Evolutionary conservation across 2,797 vertebrate genomes (phyloP).

Genomic region (Squalus acanthias): DNA sequence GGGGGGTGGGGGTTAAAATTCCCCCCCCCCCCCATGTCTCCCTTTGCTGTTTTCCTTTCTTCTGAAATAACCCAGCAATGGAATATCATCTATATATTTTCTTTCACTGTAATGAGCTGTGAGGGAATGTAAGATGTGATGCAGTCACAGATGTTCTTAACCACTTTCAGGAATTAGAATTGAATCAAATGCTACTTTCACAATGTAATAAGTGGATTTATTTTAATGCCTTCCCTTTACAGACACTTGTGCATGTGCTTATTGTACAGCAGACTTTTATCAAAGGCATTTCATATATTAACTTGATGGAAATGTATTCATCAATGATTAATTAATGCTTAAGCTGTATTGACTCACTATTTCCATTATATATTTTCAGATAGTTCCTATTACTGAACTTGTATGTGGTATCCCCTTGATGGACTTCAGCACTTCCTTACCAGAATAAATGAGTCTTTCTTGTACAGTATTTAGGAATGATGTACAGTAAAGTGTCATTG

Average conservation of each 20-base stretch:
- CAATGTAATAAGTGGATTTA: constrained; percentile 18
- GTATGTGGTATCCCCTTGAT: background rate
- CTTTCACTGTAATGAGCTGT: background rate
- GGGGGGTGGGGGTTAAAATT: background rate
- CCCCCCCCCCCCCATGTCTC: background rate
- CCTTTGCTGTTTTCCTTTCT: background rate
- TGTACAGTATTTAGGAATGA: background rate
- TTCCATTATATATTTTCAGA: background rate
- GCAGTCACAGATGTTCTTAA: background rate
- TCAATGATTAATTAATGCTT: constrained; percentile 13
- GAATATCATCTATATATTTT: background rate
- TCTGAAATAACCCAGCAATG: background rate
- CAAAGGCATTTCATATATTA: background rate
- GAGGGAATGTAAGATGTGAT: background rate
- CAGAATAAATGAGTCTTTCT: background rate
- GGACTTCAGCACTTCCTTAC: background rate
- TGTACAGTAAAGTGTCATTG: background rate
- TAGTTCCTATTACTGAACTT: background rate
- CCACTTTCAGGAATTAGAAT: background rate
- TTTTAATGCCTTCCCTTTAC: background rate
- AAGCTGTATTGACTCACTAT: background rate
- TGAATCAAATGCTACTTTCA: background rate
- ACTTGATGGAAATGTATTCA: constrained; percentile 8
- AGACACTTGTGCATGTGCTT: background rate
- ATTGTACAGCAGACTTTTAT: background rate